phyloP scores from a whole-genome alignment of 1,140 invertebrate species.

The Drosophila bocqueti region DNA sequence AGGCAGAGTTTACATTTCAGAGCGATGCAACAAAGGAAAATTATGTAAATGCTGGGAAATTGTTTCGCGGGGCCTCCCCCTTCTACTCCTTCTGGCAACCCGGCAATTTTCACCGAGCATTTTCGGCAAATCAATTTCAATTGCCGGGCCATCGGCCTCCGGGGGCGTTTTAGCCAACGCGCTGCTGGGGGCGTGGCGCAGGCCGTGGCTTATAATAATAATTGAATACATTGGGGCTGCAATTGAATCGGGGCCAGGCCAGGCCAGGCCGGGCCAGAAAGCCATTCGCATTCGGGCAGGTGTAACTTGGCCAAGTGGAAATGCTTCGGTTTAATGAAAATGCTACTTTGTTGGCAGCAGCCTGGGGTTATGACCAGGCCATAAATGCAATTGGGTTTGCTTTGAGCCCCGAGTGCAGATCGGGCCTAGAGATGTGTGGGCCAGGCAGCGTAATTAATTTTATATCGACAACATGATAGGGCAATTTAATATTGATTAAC shows the following conservation, averaged over 20 bases:
- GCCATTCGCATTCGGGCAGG: slow-evolving; percentile 37
- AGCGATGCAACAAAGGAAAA: slow-evolving; percentile 65
- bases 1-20: slow-evolving; percentile 48
- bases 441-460: background rate
- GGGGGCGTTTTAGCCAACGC: slow-evolving; percentile 17
- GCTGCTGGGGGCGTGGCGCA: slow-evolving; percentile 25
- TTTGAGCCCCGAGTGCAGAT: slow-evolving; percentile 2
- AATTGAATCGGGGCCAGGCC: slow-evolving; percentile 29
- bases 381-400: slow-evolving; percentile 50
- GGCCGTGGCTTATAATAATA: slow-evolving; percentile 75
- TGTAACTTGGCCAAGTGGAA: slow-evolving; percentile 65
- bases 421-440: background rate
- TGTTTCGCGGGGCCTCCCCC: slow-evolving; percentile 49
- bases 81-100: background rate
- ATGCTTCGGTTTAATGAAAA: slow-evolving; percentile 51
- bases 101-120: slow-evolving; percentile 66
- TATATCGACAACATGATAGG: background rate
- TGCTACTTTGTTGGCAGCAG: slow-evolving; percentile 39
- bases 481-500: background rate
- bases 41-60: slow-evolving; percentile 81
- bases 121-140: slow-evolving; percentile 75
- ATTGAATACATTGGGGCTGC: slow-evolving; percentile 72
- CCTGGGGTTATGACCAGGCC: slow-evolving; percentile 38
- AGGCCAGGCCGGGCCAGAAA: background rate
- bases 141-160: slow-evolving; percentile 26